Evolutionary conservation across 2,888 invertebrate species (phyloP).

Genomic region (Chrysopilus asiliformis): DNA sequence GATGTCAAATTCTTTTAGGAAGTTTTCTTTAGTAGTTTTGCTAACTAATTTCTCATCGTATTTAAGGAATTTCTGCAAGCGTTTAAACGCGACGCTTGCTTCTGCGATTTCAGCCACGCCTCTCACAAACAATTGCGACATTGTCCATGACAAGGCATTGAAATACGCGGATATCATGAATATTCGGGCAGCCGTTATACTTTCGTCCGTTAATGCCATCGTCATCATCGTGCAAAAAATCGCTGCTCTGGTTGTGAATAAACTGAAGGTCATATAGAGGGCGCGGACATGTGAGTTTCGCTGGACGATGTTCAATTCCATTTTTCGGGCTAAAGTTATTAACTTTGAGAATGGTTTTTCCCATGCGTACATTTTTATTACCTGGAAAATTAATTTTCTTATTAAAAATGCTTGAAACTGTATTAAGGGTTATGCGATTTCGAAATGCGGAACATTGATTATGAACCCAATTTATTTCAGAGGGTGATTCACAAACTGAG

Average conservation of each 20-base stretch:
- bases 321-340: slow-evolving; percentile 53
- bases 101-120: slow-evolving; percentile 72
- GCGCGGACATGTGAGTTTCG: slow-evolving; percentile 51
- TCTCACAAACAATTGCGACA: slow-evolving; percentile 45
- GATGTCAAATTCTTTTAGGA: no score
- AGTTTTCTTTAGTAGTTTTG: no score
- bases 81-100: slow-evolving; percentile 57
- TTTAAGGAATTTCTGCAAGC: slow-evolving; percentile 41
- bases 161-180: slow-evolving; percentile 45
- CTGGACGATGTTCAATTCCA: slow-evolving; percentile 44
- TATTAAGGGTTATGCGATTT: no score
- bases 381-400: no score
- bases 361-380: slow-evolving; percentile 90
- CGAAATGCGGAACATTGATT: no score
- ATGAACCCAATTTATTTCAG: no score
- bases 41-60: slow-evolving; percentile 35
- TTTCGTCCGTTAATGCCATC: slow-evolving; percentile 49
- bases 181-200: slow-evolving; percentile 48
- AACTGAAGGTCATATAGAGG: slow-evolving; percentile 57
- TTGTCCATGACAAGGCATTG: slow-evolving; percentile 41
- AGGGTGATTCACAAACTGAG: no score
- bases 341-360: slow-evolving; percentile 71
- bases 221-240: slow-evolving; percentile 61
- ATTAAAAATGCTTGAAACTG: no score
- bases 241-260: slow-evolving; percentile 70